A percentile compares a stretch with the other conserved stretches of the same genome.
phyloP scores from a whole-genome alignment of 2,888 invertebrate species.

The Eumacrocentrus americanus region DNA sequence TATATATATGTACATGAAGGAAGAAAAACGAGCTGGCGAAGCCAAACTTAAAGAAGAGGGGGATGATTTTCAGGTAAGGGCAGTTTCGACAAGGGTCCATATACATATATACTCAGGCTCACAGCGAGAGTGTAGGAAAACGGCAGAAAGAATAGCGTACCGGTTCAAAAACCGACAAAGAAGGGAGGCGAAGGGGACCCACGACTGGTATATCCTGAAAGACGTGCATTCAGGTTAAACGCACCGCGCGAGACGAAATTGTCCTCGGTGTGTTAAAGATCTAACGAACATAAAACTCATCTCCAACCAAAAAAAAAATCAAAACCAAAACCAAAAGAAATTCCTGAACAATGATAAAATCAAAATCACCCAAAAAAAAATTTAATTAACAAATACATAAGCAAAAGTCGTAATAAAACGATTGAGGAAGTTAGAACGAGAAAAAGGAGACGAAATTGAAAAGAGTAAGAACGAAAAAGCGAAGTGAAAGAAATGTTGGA shows the following conservation, averaged over 20 bases:
- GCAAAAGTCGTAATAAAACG: slow-evolving; percentile 9
- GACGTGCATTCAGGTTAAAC: slow-evolving; percentile 58
- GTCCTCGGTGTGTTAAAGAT: slow-evolving; percentile 37
- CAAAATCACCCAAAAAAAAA: too few species aligned
- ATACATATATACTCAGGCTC: slow-evolving; percentile 21
- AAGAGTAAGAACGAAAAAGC: slow-evolving; percentile 32
- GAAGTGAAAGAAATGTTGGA: slow-evolving; percentile 37
- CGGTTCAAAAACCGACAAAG: slow-evolving; percentile 59
- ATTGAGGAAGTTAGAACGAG: slow-evolving; percentile 17
- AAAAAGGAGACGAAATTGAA: slow-evolving; percentile 21
- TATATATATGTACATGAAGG: too few species aligned
- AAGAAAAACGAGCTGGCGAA: slow-evolving; percentile 32
- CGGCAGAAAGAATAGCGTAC: slow-evolving; percentile 50
- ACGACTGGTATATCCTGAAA: slow-evolving; percentile 55
- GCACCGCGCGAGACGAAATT: slow-evolving; percentile 52
- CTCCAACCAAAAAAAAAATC: too few species aligned
- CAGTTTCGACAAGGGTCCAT: slow-evolving; percentile 49
- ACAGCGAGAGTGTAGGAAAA: slow-evolving; percentile 20
- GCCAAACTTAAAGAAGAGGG: slow-evolving; percentile 38
- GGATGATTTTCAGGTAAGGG: slow-evolving; percentile 60
- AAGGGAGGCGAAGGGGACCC: slow-evolving; percentile 45
- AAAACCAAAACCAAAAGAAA: too few species aligned
- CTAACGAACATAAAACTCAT: too few species aligned
- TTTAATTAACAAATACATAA: too few species aligned
- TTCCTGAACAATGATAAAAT: too few species aligned